Base-by-base conservation (phyloP, 2,888 invertebrate genomes). In the Drosophila atroscutellata region DNA sequence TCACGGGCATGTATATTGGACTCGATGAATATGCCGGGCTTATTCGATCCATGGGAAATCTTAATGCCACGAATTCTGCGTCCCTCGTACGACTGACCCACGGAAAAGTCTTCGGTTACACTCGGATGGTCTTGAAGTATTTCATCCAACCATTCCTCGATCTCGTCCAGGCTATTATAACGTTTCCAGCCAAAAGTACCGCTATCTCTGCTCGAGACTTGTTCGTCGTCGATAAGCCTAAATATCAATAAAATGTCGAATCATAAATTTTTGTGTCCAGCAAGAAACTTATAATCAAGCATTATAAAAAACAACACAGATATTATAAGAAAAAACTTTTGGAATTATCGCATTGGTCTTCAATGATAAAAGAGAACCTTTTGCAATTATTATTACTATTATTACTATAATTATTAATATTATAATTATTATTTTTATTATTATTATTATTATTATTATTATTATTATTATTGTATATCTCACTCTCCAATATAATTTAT, bases 1-100 rank as follows among this genome's bases (percentile, higher is more conserved):
- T 96, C 96, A 49, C 96, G 93, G 0, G 95, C 93, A 84, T 95
- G 95, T 42, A 95, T 94, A 57, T 95, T 95, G 45, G 94, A 94
- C 93, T 96, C 96, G 18, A 96, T 93, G 92, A 96, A 95, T 15
- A 95, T 94, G 24, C 94, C 94, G 68, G 94, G 93, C 91, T 95
- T 93, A 78, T 94, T 91, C 0, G 83, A 2, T 8, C 90, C 91
- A 42, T 88, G 88, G 0, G 93, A 92, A 24, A 94, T 92, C 80
- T 93, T 94, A 0, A 95, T 94, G 39, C 95, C 95, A 59, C 94
- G 94, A 45, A 96, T 94, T 0, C 93, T 89, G 54, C 95, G 94
- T 0, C 94, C 94, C 92, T 96, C 95, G 62, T 93, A 94, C 0
- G 95, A 94, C 45, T 90, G 86, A 0, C 96, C 96, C 36, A 94